Percentiles rank a stretch among this genome's conserved stretches.
Evolutionary conservation across 2,797 vertebrate genomes (phyloP).

Genomic region (Lycodopsis pacificus): DNA sequence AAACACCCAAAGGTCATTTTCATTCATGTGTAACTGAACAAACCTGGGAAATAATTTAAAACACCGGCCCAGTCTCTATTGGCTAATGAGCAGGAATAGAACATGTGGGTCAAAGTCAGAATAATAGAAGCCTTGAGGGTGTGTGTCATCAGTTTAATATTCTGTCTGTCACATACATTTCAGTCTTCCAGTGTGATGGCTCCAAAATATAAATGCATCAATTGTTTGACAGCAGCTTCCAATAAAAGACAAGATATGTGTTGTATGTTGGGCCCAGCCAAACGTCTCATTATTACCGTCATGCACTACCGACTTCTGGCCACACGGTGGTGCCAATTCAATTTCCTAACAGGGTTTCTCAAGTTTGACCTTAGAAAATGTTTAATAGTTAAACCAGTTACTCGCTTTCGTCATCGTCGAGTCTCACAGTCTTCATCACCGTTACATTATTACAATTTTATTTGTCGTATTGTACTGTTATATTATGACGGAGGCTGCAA

Average conservation of each 20-base stretch:
- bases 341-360: neutral
- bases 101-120: neutral
- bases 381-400: neutral
- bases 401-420: neutral
- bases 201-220: neutral
- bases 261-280: neutral
- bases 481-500: neutral
- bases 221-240: neutral
- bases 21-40: neutral
- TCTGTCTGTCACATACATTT: neutral
- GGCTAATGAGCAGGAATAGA: neutral
- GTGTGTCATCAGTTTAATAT: constrained; percentile 38
- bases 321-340: constrained; percentile 17
- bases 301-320: constrained; percentile 15
- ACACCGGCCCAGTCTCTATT: neutral
- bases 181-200: neutral
- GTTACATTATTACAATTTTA: neutral
- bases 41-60: neutral
- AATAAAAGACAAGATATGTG: neutral
- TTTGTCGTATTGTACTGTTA: neutral
- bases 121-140: constrained; percentile 18
- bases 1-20: constrained; percentile 10
- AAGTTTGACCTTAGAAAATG: neutral
- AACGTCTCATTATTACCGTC: neutral
- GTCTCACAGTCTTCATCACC: neutral